phyloP scores from a whole-genome alignment of 2,113 vertebrate species.

The Edolisoma coerulescens region DNA sequence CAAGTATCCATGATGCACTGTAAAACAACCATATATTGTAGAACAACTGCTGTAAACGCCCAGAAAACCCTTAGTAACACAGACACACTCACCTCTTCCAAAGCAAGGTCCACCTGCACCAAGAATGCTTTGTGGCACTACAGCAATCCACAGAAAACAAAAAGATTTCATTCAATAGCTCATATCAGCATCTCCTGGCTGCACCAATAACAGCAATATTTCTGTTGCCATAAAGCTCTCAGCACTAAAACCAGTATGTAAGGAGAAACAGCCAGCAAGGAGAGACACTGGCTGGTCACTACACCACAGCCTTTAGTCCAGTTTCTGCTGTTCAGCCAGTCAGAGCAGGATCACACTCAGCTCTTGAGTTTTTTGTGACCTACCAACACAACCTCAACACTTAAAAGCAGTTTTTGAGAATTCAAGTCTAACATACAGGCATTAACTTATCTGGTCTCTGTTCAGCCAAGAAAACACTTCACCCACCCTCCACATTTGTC shows the following conservation, averaged over 20 bases:
- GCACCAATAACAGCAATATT: neutral
- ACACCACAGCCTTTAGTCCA: neutral
- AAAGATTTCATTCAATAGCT: neutral
- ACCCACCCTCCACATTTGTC: neutral
- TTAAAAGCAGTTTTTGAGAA: neutral
- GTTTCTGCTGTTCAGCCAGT: neutral
- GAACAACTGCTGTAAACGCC: neutral
- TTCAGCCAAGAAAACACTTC: neutral
- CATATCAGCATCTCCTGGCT: neutral
- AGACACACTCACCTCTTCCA: neutral
- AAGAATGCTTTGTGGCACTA: accelerated
- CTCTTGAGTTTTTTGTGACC: neutral
- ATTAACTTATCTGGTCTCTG: neutral
- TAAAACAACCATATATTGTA: neutral
- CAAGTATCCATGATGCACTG: accelerated
- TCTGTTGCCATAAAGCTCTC: neutral
- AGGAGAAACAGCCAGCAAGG: neutral
- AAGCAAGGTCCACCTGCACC: no score
- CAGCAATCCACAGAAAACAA: neutral
- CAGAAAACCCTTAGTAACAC: neutral
- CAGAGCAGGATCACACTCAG: neutral
- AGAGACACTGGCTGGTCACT: neutral
- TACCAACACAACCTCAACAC: neutral
- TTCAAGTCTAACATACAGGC: neutral
- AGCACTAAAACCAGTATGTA: neutral